phyloP scores from a whole-genome alignment of 2,113 vertebrate species.

The Sinocyclocheilus anophthalmus region DNA sequence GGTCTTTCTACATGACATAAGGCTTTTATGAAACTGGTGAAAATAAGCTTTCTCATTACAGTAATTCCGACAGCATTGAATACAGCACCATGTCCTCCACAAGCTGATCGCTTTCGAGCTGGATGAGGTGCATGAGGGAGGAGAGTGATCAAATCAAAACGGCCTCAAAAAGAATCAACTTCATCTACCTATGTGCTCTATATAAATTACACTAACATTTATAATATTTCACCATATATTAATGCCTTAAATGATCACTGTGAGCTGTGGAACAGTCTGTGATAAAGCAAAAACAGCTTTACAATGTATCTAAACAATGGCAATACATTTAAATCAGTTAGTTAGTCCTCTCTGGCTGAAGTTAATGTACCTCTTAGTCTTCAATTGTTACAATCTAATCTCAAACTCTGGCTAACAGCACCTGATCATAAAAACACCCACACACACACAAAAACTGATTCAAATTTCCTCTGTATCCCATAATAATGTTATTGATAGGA shows the following conservation, averaged over 20 bases:
- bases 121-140: neutral
- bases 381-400: neutral
- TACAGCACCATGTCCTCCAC: neutral
- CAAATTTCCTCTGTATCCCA: neutral
- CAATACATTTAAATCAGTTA: constrained; percentile 51
- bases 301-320: constrained; percentile 52
- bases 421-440: neutral
- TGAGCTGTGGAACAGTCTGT: constrained; percentile 64
- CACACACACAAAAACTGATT: neutral
- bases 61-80: neutral
- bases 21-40: neutral
- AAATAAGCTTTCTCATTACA: neutral
- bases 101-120: neutral
- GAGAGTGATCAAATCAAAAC: neutral
- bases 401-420: neutral
- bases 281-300: too few species aligned
- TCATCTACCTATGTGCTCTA: constrained; percentile 13
- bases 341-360: constrained; percentile 38
- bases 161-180: neutral
- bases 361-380: constrained; percentile 45
- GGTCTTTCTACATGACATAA: neutral
- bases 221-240: constrained; percentile 74
- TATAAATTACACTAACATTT: constrained; percentile 61
- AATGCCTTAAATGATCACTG: constrained; percentile 73
- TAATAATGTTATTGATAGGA: neutral